Evolutionary conservation across 2,113 vertebrate species (phyloP).

Genomic region (Chaenocephalus aceratus): DNA sequence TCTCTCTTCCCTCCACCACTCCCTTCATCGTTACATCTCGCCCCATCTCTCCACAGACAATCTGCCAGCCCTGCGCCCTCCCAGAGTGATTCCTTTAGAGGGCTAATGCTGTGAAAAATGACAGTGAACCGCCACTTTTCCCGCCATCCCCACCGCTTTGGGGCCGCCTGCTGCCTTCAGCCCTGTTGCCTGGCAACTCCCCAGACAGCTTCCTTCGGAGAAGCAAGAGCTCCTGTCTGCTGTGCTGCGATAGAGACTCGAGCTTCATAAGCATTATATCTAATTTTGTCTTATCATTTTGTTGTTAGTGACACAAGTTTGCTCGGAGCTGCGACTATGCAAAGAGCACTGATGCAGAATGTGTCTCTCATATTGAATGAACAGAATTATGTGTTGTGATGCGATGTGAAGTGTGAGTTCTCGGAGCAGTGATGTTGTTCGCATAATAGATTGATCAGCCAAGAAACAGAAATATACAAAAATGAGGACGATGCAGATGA

Average conservation of each 20-base stretch:
- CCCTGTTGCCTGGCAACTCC: slow-evolving; percentile 83
- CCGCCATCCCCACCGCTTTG: slow-evolving; percentile 55
- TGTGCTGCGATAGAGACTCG: slow-evolving; percentile 63
- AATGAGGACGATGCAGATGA: slow-evolving; percentile 27
- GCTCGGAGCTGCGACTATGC: slow-evolving; percentile 53
- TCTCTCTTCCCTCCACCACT: slow-evolving; percentile 30
- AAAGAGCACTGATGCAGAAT: slow-evolving; percentile 54
- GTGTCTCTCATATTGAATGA: slow-evolving; percentile 48
- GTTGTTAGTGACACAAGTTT: slow-evolving; percentile 72
- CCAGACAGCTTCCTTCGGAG: slow-evolving; percentile 70
- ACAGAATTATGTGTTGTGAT: slow-evolving; percentile 49
- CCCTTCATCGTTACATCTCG: slow-evolving; percentile 34
- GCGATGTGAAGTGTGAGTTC: slow-evolving; percentile 35
- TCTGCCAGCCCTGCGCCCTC: slow-evolving; percentile 58
- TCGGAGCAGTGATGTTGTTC: slow-evolving; percentile 40
- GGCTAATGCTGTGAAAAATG: slow-evolving; percentile 83
- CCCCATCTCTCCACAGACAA: slow-evolving; percentile 51
- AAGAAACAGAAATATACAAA: slow-evolving; percentile 42
- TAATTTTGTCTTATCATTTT: slow-evolving; percentile 73
- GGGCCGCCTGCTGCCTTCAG: slow-evolving; percentile 61
- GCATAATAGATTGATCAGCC: slow-evolving; percentile 33
- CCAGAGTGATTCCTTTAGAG: slow-evolving; percentile 79
- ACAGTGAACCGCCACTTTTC: slow-evolving; percentile 69
- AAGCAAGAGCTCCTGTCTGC: slow-evolving; percentile 60
- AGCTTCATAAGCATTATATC: slow-evolving; percentile 71